phyloP scores from a whole-genome alignment of 1,140 invertebrate genomes.

The Achroia grisella region DNA sequence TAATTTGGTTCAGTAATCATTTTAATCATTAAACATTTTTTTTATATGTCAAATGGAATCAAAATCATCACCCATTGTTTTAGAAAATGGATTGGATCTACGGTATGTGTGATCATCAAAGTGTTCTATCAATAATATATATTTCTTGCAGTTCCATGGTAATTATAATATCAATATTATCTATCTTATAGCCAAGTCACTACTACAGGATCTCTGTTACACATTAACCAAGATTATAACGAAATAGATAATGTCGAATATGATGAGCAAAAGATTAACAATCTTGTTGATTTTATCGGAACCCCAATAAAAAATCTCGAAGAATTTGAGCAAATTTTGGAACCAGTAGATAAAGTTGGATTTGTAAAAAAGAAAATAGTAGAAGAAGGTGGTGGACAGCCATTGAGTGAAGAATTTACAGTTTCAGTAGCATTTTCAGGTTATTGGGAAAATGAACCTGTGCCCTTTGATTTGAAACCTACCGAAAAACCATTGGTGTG shows the following conservation, averaged over 20 bases:
- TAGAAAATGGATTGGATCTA: constrained; percentile 44
- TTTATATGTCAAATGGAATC: constrained; percentile 12
- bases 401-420: constrained; percentile 36
- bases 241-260: constrained; percentile 22
- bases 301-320: constrained; percentile 38
- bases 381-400: constrained; percentile 50
- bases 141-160: too few relatives aligned
- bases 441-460: constrained; percentile 50
- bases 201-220: constrained; percentile 49
- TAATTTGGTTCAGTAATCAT: too few relatives aligned
- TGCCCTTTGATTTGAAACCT: constrained; percentile 45
- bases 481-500: constrained; percentile 45
- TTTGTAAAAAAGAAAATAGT: constrained; percentile 56
- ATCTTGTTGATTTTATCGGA: constrained; percentile 35
- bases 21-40: too few relatives aligned
- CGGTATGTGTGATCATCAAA: constrained; percentile 25
- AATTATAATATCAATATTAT: neutral
- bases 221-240: constrained; percentile 49
- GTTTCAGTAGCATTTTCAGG: constrained; percentile 46
- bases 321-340: constrained; percentile 29
- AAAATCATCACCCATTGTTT: constrained; percentile 20
- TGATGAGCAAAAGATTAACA: constrained; percentile 11
- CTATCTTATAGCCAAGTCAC: constrained; percentile 34
- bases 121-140: too few relatives aligned
- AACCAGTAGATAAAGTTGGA: constrained; percentile 29